Evolutionary conservation across 2,113 vertebrate genomes (phyloP), one percentile per base, ranked within the genome.

Genomic region (Sclerurus mexicanus): DNA sequence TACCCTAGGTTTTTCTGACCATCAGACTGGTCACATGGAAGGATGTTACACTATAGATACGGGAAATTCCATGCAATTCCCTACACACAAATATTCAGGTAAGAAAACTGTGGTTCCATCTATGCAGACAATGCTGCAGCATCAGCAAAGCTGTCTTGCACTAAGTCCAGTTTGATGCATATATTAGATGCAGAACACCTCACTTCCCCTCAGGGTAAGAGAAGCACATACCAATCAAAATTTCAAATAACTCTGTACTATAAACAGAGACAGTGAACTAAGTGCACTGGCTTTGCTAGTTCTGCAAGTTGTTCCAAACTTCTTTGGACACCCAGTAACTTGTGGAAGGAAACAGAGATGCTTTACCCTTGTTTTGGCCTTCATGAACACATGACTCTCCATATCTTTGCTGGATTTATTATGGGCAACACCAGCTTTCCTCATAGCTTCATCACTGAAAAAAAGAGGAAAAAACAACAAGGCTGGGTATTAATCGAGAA

Each of bases 361-460:
- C 44, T 98, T 99, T 97, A 99, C 99, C 98, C 99, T 98, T 64
- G 98, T 98, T 93, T 99, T 99, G 92, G 99, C 99, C 96, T 99
- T 99, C 95, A 99, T 96, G 67, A 99, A 99, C 35, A 99, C 99
- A 46, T 99, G 99, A 95, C 98, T 99, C 94, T 99, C 99, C 99
- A 99, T 99, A 59, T 99, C 99, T 66, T 98, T 99, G 97, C 99
- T 99, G 69, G 99, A 99, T 96, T 99, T 99, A 94, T 97, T 99
- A 95, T 99, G 99, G 25, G 98, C 98, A 27, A 99, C 99, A 37
- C 99, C 99, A 58, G 99, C 99, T 97, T 99, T 99, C 84, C 99
- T 98, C 99, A 99, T 99, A 24, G 99, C 99, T 2, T 99, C 99
- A 53, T 99, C 99, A 22, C 99, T 99, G 97, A 69, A 72, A 91